Percentiles rank a stretch among this genome's conserved stretches.
Evolutionary conservation across 2,113 vertebrate species (phyloP).

Genomic region (Danionella cerebrum): DNA sequence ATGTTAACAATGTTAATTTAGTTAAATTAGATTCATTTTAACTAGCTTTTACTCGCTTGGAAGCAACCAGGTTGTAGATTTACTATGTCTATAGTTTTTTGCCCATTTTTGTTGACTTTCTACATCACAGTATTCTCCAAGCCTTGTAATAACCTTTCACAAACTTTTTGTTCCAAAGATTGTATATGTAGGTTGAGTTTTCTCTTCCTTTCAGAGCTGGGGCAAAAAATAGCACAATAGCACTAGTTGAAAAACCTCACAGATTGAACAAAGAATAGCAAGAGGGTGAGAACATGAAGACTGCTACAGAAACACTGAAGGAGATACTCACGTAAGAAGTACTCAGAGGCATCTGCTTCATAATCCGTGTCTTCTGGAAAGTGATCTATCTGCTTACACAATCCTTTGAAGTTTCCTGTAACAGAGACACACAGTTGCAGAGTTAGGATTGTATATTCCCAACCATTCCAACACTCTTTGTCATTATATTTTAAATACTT

Average conservation of each 20-base stretch:
- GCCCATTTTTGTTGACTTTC: too few species aligned
- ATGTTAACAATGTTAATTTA: too few species aligned
- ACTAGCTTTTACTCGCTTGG: too few species aligned
- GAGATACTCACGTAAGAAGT: conserved; percentile 93
- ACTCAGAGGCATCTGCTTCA: conserved; percentile 95
- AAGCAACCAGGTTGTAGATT: too few species aligned
- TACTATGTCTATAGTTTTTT: too few species aligned
- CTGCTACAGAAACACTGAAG: conserved; percentile 2
- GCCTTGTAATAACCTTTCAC: background rate
- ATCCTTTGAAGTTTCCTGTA: conserved; percentile 96
- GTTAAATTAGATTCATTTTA: too few species aligned
- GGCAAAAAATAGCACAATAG: background rate
- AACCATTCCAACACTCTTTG: background rate
- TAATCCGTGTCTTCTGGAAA: conserved; percentile 97
- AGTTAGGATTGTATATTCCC: background rate
- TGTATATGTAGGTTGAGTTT: background rate
- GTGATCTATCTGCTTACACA: conserved; percentile 99
- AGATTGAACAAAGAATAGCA: background rate
- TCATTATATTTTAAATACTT: background rate
- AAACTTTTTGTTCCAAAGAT: background rate
- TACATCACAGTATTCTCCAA: background rate
- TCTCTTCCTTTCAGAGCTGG: background rate
- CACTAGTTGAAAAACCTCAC: background rate
- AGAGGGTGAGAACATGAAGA: background rate
- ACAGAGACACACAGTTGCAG: conserved; percentile 46